Evolutionary conservation across 2,113 vertebrate genomes (phyloP), one percentile per base, ranked within the genome.

Genomic region (Xiphorhynchus elegans): DNA sequence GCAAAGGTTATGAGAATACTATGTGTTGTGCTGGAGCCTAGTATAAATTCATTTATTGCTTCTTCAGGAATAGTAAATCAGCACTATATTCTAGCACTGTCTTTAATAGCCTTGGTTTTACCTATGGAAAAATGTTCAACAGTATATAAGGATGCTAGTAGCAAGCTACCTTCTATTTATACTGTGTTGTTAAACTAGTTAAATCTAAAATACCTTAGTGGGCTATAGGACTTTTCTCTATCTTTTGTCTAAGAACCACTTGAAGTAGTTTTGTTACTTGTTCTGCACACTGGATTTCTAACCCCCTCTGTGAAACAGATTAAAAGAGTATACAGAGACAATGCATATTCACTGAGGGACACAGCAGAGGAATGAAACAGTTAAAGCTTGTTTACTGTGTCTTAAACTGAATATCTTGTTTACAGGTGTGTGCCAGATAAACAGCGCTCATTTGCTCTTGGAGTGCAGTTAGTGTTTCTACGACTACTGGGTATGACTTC

Each of bases 401-500:
- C 63, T 67, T 76, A 88, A 63, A 67, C 55, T 72, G 50, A 9
- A 25, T 64, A 70, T 94, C n/a, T 95, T 95, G 8, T 92, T 96
- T 95, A 70, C 96, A 98, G 98, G 64, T 98, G 97, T 96, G 98
- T 98, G 29, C 97, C 98, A 55, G 96, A 97, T 66, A 97, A 90
- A n/a, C 97, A 98, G n/a, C 96, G 97, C 31, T 95, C 98, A 2
- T 98, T 98, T 96, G 97, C 98, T 63, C 94, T 98, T 94, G 98
- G 98, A 74, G 97, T 98, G 40, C 97, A 98, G 81, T 97, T 89
- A 64, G 60, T 97, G 53, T 97, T 98, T 85, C 86, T 98, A 19
- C 95, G 98, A 64, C 55, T 98, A 46, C 31, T 98, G n/a, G 98
- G 98, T 98, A 97, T 91, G 94, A 91, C 58, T 52, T 69, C 8